Evolutionary conservation across 2,888 invertebrate species (phyloP).

Genomic region (Lamproptera curius): DNA sequence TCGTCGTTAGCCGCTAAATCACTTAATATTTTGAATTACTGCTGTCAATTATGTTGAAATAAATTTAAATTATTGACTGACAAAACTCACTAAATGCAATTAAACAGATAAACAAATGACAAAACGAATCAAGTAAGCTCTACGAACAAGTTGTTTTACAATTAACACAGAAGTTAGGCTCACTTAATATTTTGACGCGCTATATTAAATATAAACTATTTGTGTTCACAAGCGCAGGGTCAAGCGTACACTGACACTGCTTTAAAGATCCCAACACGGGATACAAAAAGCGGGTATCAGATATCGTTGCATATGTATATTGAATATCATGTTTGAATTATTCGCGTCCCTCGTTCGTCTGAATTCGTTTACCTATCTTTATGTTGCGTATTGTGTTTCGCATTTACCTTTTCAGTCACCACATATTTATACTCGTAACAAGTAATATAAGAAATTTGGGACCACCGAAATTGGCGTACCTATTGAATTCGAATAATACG

Average conservation of each 20-base stretch:
- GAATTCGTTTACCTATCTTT: not conserved
- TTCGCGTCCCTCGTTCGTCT: conserved; percentile 25
- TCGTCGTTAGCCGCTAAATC: too few species aligned
- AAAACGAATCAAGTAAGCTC: too few species aligned
- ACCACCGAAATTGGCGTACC: conserved; percentile 15
- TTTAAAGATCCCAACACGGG: conserved; percentile 24
- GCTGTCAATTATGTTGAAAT: too few species aligned
- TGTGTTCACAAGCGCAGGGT: conserved; percentile 35
- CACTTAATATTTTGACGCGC: conserved; percentile 2
- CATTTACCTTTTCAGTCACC: not conserved
- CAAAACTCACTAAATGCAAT: too few species aligned
- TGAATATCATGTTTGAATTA: conserved; percentile 59
- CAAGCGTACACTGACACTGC: conserved; percentile 40
- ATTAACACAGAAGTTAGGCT: too few species aligned
- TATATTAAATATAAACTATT: conserved; percentile 4
- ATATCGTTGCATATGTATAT: conserved; percentile 70
- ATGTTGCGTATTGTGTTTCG: not conserved
- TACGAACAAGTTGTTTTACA: too few species aligned
- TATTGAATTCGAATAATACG: conserved; percentile 46
- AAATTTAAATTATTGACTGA: too few species aligned
- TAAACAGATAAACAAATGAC: too few species aligned
- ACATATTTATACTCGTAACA: not conserved
- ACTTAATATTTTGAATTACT: too few species aligned
- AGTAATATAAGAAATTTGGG: not conserved
- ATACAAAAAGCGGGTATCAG: conserved; percentile 65